Evolutionary conservation across 2,113 vertebrate genomes (phyloP).

Genomic region (Strix aluco): DNA sequence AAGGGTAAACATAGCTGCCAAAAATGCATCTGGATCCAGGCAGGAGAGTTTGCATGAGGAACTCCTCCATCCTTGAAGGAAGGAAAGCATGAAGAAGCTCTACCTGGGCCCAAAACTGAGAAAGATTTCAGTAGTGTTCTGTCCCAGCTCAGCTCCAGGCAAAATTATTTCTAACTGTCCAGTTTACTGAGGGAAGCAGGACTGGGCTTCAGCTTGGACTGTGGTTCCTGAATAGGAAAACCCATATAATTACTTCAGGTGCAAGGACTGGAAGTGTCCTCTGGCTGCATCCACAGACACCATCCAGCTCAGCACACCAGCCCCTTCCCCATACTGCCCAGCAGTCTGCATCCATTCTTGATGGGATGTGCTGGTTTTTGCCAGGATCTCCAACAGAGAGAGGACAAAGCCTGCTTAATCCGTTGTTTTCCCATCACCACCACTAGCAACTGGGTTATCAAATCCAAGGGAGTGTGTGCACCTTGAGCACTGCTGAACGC

Average conservation of each 20-base stretch:
- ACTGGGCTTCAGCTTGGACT: background rate
- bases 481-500: background rate
- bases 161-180: background rate
- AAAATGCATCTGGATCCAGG: background rate
- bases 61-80: background rate
- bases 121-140: background rate
- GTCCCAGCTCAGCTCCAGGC: background rate
- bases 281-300: background rate
- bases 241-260: background rate
- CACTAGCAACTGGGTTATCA: background rate
- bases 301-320: background rate
- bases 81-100: background rate
- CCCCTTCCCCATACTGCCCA: fast-evolving
- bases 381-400: background rate
- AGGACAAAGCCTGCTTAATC: background rate
- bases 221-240: background rate
- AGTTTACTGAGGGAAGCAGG: background rate
- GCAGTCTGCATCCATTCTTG: background rate
- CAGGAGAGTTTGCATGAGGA: background rate
- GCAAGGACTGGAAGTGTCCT: background rate
- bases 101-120: background rate
- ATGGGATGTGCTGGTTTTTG: background rate
- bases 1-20: background rate
- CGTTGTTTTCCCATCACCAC: background rate
- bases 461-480: background rate